These are phyloP conservation scores for Actinernus sp. DNA, from an alignment of 92 coral and sea anemone genomes.

Conservation along the genomic window DNA sequence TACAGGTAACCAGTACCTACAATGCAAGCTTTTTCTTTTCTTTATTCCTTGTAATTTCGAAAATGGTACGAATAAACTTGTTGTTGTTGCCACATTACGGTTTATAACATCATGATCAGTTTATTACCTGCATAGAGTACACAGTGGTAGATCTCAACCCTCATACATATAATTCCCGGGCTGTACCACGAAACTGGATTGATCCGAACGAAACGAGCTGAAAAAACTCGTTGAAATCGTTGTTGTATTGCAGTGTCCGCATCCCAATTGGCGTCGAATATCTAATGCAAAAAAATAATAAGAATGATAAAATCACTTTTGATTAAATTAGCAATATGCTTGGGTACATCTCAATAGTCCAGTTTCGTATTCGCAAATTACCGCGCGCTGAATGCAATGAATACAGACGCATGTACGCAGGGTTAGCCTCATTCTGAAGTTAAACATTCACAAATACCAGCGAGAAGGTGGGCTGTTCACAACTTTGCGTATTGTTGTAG, in stretches of 20 bases:
- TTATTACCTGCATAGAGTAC: slow-evolving; percentile 49
- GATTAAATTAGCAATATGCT: neutral
- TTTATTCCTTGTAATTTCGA: too few species aligned
- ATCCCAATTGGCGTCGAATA: slow-evolving; percentile 91
- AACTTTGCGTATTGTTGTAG: too few species aligned
- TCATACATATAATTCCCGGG: slow-evolving; percentile 87
- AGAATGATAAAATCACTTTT: neutral
- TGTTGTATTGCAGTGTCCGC: slow-evolving; percentile 65
- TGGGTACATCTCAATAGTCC: neutral
- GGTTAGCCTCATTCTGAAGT: too few species aligned
- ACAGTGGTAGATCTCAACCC: slow-evolving; percentile 90
- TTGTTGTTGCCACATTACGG: too few species aligned
- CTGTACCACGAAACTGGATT: slow-evolving; percentile 83
- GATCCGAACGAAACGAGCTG: slow-evolving; percentile 79
- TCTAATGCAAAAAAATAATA: slow-evolving; percentile 16
- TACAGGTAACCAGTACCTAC: too few species aligned
- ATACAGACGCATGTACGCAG: too few species aligned
- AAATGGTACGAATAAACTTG: too few species aligned
- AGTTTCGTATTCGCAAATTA: neutral
- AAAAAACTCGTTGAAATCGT: slow-evolving; percentile 40
- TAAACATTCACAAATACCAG: too few species aligned
- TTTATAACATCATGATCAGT: too few species aligned
- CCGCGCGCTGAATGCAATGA: too few species aligned
- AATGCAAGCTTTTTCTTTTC: too few species aligned
- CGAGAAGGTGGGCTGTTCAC: too few species aligned